These are phyloP conservation scores for Drosophila takahashii DNA, from an alignment of 1,140 invertebrate genomes.

Conservation along the genomic window DNA sequence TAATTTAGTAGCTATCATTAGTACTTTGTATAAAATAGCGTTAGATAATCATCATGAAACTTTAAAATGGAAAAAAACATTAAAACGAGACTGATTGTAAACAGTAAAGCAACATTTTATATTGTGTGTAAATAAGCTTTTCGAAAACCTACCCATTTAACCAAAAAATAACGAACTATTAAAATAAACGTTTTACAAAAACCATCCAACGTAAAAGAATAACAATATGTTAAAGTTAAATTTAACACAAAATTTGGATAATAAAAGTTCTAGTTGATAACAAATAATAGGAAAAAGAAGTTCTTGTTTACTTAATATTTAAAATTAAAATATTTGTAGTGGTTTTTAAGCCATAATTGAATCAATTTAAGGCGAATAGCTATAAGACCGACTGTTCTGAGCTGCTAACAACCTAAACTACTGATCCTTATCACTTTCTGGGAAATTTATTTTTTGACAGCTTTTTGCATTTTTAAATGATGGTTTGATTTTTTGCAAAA, in stretches of 20 bases:
- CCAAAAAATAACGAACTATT: slow-evolving; percentile 11
- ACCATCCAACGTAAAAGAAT: slow-evolving; percentile 1
- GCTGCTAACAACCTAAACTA: too few relatives aligned
- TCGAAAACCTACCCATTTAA: slow-evolving; percentile 10
- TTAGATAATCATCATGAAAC: slow-evolving; percentile 22
- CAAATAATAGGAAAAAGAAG: neutral
- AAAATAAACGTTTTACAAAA: slow-evolving; percentile 6
- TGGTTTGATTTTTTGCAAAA: too few relatives aligned
- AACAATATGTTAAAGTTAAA: slow-evolving; percentile 1
- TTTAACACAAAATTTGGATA: neutral
- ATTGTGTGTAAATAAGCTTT: slow-evolving; percentile 16
- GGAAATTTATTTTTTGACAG: too few relatives aligned
- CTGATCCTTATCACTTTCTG: too few relatives aligned
- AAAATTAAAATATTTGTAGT: too few relatives aligned
- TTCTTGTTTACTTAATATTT: neutral
- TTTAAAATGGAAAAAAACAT: slow-evolving; percentile 48
- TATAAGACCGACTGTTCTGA: too few relatives aligned
- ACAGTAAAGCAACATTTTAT: slow-evolving; percentile 42
- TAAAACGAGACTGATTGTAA: slow-evolving; percentile 47
- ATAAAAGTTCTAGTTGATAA: neutral
- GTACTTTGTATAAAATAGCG: slow-evolving; percentile 3
- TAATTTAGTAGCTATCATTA: slow-evolving; percentile 9
- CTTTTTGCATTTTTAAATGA: too few relatives aligned
- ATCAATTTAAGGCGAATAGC: too few relatives aligned
- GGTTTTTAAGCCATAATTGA: too few relatives aligned